Evolutionary conservation across 2,113 vertebrate genomes (phyloP), one percentile per base, ranked within the genome.

Genomic region (Cololabis saira): DNA sequence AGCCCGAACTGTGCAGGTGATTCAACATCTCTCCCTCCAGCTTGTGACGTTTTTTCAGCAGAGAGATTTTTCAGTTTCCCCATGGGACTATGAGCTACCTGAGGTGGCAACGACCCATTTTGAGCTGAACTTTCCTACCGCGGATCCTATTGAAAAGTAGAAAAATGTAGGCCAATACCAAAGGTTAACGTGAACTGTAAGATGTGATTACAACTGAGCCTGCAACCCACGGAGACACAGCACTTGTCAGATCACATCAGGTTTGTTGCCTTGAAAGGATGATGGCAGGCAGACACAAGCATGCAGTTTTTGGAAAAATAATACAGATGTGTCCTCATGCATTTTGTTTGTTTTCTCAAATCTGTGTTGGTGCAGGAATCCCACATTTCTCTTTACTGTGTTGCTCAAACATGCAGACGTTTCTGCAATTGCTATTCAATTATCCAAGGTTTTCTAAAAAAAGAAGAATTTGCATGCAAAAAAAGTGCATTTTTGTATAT

Each of bases 81-180:
- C 14, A 9, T 4, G 55, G 0, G 44, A 37, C 43, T 22, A 2
- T 24, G 44, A 76, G 53, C 15, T 12, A 19, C 74, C 61, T 78
- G 57, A 69, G 63, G 63, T 18, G 49, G 49, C 0, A 18, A 18
- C 1, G 61, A 78, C 78, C 84, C 58, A 83, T 50, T 82, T 86
- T 33, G 17, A 42, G 49, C 58, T 66, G 10, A 74, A 65, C 21
- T 50, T n/a, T 14, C 5, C 13, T 22, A 13, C 1, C 18, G 37
- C 27, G 43, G 18, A 55, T 42, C 18, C 7, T 13, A 16, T 10
- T 47, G 22, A 61, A 71, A 27, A 37, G 11, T 37, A 55, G 30
- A 21, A 19, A 60, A 14, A 65, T 61, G 18, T 74, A 73, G 71
- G 76, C 58, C 73, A 67, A 30, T 8, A 27, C 21, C 47, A 48